phyloP scores from a whole-genome alignment of 64 coral and sea anemone genomes.

The Stylophora pistillata region DNA sequence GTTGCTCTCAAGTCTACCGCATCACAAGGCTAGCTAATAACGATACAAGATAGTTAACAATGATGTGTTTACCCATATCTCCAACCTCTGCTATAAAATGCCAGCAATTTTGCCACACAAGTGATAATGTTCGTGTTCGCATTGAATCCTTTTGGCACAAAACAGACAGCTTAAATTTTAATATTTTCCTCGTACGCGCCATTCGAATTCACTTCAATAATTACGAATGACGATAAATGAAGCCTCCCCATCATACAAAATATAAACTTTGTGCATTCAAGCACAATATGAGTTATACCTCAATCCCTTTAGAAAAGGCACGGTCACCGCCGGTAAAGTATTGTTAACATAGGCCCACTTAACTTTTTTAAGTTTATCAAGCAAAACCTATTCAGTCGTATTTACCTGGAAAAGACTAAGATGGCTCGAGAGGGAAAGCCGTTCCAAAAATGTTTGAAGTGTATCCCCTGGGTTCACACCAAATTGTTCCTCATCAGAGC shows the following conservation, averaged over 20 bases:
- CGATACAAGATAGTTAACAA: too few relatives aligned
- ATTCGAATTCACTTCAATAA: slow-evolving; percentile 2
- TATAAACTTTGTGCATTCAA: neutral
- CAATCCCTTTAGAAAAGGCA: too few relatives aligned
- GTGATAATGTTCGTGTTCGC: neutral
- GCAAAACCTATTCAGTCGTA: too few relatives aligned
- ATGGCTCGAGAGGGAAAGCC: slow-evolving; percentile 90
- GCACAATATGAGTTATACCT: too few relatives aligned
- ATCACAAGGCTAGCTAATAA: too few relatives aligned
- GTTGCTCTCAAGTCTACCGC: neutral
- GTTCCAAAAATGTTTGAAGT: slow-evolving; percentile 89
- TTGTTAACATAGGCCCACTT: too few relatives aligned
- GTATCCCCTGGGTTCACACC: slow-evolving; percentile 74
- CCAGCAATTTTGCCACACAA: neutral
- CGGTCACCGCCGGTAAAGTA: too few relatives aligned
- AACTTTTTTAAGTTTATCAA: too few relatives aligned
- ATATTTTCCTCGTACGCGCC: neutral
- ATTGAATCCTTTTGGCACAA: neutral
- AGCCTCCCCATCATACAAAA: neutral
- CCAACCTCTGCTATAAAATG: neutral
- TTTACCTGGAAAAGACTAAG: slow-evolving; percentile 95
- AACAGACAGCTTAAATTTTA: neutral
- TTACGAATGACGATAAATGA: neutral
- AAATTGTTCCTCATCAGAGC: slow-evolving; percentile 60
- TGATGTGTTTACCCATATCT: neutral